Evolutionary conservation across 2,888 invertebrate genomes (phyloP).

Genomic region (Phengaris arion): DNA sequence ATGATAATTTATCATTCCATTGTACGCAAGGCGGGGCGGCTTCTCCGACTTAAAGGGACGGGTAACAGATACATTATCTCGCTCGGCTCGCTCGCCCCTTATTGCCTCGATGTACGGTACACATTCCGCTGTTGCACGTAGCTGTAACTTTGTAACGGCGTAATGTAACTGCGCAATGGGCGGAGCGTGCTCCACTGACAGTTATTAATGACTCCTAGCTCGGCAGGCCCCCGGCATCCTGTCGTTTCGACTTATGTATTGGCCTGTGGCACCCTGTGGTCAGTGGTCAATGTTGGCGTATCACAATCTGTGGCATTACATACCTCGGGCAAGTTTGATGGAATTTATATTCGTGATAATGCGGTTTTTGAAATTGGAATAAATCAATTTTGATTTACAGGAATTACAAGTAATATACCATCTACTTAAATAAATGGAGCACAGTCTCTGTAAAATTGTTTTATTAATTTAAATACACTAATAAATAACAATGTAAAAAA

Average conservation of each 20-base stretch:
- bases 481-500: too few relatives aligned
- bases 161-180: slow-evolving; percentile 66
- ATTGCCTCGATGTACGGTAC: slow-evolving; percentile 36
- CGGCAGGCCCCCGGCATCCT: slow-evolving; percentile 21
- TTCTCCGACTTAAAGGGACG: slow-evolving; percentile 34
- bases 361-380: background rate
- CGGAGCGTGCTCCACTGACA: slow-evolving; percentile 59
- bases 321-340: background rate
- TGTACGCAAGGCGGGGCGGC: slow-evolving; percentile 42
- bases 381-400: too few relatives aligned
- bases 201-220: slow-evolving; percentile 66
- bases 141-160: slow-evolving; percentile 41
- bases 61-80: slow-evolving; percentile 40
- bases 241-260: slow-evolving; percentile 8
- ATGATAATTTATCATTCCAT: slow-evolving; percentile 42
- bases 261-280: background rate
- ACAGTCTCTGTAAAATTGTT: too few relatives aligned
- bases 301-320: background rate
- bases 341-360: too few relatives aligned
- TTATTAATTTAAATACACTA: background rate
- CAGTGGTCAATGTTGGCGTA: background rate
- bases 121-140: slow-evolving; percentile 39
- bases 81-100: slow-evolving; percentile 34
- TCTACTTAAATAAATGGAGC: too few relatives aligned
- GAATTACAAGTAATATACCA: too few relatives aligned